Base-by-base conservation (phyloP, 2,888 invertebrate species). In the Spicauda simplicius region DNA sequence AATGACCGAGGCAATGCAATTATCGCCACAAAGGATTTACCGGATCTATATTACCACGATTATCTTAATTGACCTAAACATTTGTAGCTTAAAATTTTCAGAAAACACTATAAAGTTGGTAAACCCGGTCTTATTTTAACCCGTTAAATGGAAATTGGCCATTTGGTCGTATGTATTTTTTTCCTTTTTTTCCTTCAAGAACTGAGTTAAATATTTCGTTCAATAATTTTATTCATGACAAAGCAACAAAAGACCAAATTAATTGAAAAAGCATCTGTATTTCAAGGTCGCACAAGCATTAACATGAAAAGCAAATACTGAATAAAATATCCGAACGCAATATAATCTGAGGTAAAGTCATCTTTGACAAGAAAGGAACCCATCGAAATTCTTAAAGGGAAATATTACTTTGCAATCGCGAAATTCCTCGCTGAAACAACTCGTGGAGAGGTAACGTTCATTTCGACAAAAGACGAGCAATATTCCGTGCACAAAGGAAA, bases 361-460 rank as follows among this genome's bases (percentile, higher is more conserved):
- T 91, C 91, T 88, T 74, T 77, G 82, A 89, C 86, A 89, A 90
- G 82, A 92, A 93, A 92, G 90, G 88, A 91, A 90, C 88, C 91
- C 89, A 90, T 91, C 84, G 85, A 87, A 90, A 90, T 91, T 92
- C 92, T 91, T 92, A 86, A 88, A 90, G 87, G 87, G 86, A 91
- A 92, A 93, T 92, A 93, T 92, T 91, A 92, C 91, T 93, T 92
- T 91, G 88, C 91, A 91, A 92, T 92, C 91, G 91, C 82, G 83
- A 87, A 89, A 91, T 93, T 92, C 91, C 88, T 90, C 74, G 79
- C 83, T 88, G 91, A 91, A 92, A 92, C 92, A 92, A 91, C 90
- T 90, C 90, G 88, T 85, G 87, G 89, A 83, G 84, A 88, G 91
- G 91, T 88, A 87, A 88, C 90, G 89, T 91, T 91, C 91, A 90